Conservation (phyloP, 1,140 invertebrate species). For the Coelopa frigida region DNA sequence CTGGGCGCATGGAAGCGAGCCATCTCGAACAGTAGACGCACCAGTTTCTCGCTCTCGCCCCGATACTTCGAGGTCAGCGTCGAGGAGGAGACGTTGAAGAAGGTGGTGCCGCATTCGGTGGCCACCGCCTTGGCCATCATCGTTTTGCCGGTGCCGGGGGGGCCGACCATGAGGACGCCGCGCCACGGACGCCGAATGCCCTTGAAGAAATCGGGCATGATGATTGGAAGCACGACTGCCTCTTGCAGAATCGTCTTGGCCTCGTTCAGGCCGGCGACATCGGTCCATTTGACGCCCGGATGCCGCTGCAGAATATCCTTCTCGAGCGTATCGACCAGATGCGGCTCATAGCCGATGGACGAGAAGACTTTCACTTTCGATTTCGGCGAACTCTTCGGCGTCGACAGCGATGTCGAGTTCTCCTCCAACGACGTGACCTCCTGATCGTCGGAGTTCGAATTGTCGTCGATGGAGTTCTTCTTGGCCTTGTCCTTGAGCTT, state of each 20-base stretch:
- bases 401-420: slow-evolving; percentile 25
- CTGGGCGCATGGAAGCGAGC: slow-evolving; percentile 97
- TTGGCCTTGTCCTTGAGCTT: slow-evolving; percentile 33
- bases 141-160: slow-evolving; percentile 92
- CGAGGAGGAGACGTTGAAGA: slow-evolving; percentile 97
- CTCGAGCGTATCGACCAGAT: slow-evolving; percentile 76
- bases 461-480: slow-evolving; percentile 40
- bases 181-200: slow-evolving; percentile 84
- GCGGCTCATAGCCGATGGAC: slow-evolving; percentile 64
- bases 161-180: slow-evolving; percentile 60
- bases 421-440: slow-evolving; percentile 42
- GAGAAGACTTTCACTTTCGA: slow-evolving; percentile 63
- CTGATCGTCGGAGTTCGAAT: slow-evolving; percentile 43
- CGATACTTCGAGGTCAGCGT: slow-evolving; percentile 96
- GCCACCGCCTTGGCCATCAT: slow-evolving; percentile 97
- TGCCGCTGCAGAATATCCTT: slow-evolving; percentile 96
- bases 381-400: slow-evolving; percentile 29
- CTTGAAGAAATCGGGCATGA: slow-evolving; percentile 98
- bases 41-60: slow-evolving; percentile 97
- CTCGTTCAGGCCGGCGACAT: slow-evolving; percentile 93
- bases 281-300: slow-evolving; percentile 92
- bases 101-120: slow-evolving; percentile 97
- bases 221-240: slow-evolving; percentile 93
- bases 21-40: slow-evolving; percentile 97
- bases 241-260: slow-evolving; percentile 94